phyloP scores from a whole-genome alignment of 1,140 invertebrate genomes.

The Drosophila malerkotliana region DNA sequence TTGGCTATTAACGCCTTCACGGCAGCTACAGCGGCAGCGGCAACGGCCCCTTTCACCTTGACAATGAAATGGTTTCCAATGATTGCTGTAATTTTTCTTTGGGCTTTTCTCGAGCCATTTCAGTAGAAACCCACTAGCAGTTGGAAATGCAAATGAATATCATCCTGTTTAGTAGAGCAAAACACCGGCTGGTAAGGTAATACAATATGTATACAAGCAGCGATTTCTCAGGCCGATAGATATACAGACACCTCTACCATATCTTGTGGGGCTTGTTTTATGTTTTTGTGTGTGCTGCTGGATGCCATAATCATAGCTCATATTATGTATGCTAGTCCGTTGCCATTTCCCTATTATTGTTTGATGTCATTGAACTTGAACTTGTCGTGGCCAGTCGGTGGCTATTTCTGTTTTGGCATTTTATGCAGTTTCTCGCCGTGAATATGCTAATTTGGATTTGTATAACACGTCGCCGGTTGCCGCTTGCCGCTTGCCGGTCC shows the following conservation, averaged over 20 bases:
- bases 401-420: conserved; percentile 53
- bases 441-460: conserved; percentile 75
- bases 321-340: conserved; percentile 45
- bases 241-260: conserved; percentile 32
- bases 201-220: conserved; percentile 49
- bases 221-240: conserved; percentile 72
- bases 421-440: conserved; percentile 76
- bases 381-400: conserved; percentile 53
- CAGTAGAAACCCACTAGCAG: conserved; percentile 11
- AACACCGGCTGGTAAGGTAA: conserved; percentile 51
- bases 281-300: not conserved
- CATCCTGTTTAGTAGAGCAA: conserved; percentile 73
- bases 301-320: conserved; percentile 50
- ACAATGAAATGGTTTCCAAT: conserved; percentile 72
- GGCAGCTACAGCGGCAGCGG: not conserved
- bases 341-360: conserved; percentile 67
- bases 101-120: not conserved
- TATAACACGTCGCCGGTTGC: conserved; percentile 68
- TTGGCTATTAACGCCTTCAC: conserved; percentile 73
- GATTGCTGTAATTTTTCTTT: conserved; percentile 68
- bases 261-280: not conserved
- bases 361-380: conserved; percentile 80
- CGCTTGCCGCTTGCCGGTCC: conserved; percentile 35
- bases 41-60: conserved; percentile 56
- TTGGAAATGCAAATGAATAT: conserved; percentile 70